Evolutionary conservation across 2,888 invertebrate species (phyloP).

Genomic region (Xestobium rufovillosum): DNA sequence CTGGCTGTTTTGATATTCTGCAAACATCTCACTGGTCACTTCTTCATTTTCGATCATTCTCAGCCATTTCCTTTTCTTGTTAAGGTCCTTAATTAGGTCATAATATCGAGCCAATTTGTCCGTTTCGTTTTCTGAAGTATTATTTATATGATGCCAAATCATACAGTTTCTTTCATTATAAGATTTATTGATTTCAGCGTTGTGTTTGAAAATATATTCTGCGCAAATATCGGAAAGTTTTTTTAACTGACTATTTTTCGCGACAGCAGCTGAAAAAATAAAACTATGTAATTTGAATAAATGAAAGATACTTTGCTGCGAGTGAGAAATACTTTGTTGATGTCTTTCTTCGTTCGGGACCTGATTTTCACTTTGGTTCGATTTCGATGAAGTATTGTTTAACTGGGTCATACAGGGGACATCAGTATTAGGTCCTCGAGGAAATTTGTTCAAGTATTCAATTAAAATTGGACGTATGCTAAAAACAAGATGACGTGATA

Average conservation of each 20-base stretch:
- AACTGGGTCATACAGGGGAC: no score
- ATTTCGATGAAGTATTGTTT: no score
- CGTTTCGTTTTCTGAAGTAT: conserved; percentile 19
- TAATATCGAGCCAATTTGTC: conserved; percentile 31
- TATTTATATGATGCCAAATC: conserved; percentile 35
- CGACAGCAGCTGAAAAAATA: conserved; percentile 11
- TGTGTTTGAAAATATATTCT: conserved; percentile 31
- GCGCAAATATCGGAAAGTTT: conserved; percentile 34
- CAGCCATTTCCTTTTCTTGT: conserved; percentile 36
- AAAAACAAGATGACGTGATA: no score
- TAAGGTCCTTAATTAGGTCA: conserved; percentile 33
- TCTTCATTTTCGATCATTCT: conserved; percentile 35
- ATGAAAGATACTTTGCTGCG: no score
- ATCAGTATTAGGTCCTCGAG: no score
- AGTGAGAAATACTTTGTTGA: no score
- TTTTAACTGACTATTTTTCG: conserved; percentile 19
- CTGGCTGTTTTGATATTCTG: conserved; percentile 34
- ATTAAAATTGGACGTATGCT: neutral
- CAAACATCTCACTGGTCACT: conserved; percentile 31
- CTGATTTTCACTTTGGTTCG: no score
- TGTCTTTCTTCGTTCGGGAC: no score
- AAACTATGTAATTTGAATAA: no score
- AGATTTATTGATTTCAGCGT: conserved; percentile 27
- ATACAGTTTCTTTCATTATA: conserved; percentile 32
- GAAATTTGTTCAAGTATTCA: neutral